Base-by-base conservation (phyloP, 2,113 vertebrate genomes). In the Upupa epops region DNA sequence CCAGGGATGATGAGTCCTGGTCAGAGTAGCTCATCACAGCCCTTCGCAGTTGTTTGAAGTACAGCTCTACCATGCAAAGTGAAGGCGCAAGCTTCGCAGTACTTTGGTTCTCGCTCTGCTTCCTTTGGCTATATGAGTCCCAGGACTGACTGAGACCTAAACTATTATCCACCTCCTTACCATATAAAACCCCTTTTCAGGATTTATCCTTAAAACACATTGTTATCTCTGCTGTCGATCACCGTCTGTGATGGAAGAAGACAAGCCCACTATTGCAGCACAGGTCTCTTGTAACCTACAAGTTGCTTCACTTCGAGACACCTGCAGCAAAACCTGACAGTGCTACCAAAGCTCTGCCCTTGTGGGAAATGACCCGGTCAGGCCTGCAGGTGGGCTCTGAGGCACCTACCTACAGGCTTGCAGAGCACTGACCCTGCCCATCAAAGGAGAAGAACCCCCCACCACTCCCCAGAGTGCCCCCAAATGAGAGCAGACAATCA, bases 401-500 rank as follows among this genome's bases (percentile, higher is more conserved):
- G 70, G 32, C 31, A 51, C 31, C 9, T 1, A 0, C 11, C 16
- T 2, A 31, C 0, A 0, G 1, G 13, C 21, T 17, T 56, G 29
- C 31, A 70, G 32, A 37, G 11, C 9, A 11, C 48, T 40, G 60
- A 46, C 10, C 28, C 28, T 79, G 21, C 29, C 15, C 24, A 13
- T 25, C 34, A 45, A 25, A 15, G 34, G 11, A 59, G 9, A 58
- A 84, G 20, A 25, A 71, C 2, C 28, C 70, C 52, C 12, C 17
- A 46, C 31, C 56, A 26, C 58, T 7, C 17, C 25, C 17, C 52
- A 51, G n/a, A 2, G 3, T 81, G 26, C 15, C 54, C 83, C 61
- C 55, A 31, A 46, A 65, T 0, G 2, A 32, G 22, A 77, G 61
- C 1, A 11, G 17, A 8, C 21, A 68, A 88, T 16, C 28, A 0